A percentile compares a stretch with the other conserved stretches of the same genome.
These are phyloP conservation scores for Agonopterix alstromeriana DNA, from an alignment of 2,888 invertebrate species.

Conservation along the genomic window DNA sequence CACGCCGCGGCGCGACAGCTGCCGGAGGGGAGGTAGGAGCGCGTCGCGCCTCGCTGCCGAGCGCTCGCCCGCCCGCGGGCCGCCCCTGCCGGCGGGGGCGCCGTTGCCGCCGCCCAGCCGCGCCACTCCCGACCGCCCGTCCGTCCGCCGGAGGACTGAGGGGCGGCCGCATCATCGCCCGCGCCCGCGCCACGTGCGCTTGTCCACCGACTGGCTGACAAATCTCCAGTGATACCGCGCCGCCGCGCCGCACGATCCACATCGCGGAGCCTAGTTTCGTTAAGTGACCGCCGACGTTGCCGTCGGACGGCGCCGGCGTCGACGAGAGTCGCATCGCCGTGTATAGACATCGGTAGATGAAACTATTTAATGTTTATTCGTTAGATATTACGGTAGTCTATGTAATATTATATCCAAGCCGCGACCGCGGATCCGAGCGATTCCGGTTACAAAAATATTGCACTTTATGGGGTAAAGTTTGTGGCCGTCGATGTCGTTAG, in stretches of 20 bases:
- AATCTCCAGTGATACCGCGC: slow-evolving; percentile 2
- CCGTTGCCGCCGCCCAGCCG: slow-evolving; percentile 33
- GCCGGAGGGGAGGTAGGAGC: slow-evolving; percentile 66
- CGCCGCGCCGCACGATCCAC: slow-evolving; percentile 2
- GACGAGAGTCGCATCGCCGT: slow-evolving; percentile 12
- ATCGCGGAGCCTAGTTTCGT: neutral
- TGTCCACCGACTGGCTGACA: neutral
- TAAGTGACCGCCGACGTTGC: neutral
- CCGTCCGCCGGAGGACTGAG: slow-evolving; percentile 12
- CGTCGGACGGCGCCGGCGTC: slow-evolving; percentile 3
- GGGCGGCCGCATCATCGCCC: slow-evolving; percentile 11
- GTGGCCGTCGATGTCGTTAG: slow-evolving; percentile 29
- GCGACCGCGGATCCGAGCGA: slow-evolving; percentile 7
- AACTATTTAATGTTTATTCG: slow-evolving; percentile 44
- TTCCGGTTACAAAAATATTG: slow-evolving; percentile 2
- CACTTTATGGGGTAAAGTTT: slow-evolving; percentile 20
- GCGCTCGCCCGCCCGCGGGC: slow-evolving; percentile 16
- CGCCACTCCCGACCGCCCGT: slow-evolving; percentile 15
- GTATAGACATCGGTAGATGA: slow-evolving; percentile 33
- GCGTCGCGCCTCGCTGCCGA: slow-evolving; percentile 25
- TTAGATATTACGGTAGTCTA: slow-evolving; percentile 42
- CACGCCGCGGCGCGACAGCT: slow-evolving; percentile 48
- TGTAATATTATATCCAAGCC: slow-evolving; percentile 25
- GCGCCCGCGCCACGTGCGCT: slow-evolving; percentile 2
- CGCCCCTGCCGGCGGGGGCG: slow-evolving; percentile 39